A percentile compares a stretch with the other conserved stretches of the same genome.
Evolutionary conservation across 2,113 vertebrate genomes (phyloP).

Genomic region (Ovibos moschatus): DNA sequence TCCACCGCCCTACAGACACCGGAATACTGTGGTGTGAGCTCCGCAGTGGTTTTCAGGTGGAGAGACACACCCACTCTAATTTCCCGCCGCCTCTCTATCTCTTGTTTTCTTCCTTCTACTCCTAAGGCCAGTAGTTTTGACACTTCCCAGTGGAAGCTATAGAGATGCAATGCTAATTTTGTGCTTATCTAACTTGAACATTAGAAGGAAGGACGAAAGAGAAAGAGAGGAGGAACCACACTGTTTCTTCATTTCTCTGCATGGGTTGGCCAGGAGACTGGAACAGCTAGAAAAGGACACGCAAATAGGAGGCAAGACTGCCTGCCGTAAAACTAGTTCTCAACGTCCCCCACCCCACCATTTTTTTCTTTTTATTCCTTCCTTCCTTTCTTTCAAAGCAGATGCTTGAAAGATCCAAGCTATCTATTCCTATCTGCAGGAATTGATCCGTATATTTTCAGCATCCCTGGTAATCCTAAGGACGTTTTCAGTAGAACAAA

Average conservation of each 20-base stretch:
- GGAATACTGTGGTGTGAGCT: constrained; percentile 96
- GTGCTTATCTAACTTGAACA: constrained; percentile 66
- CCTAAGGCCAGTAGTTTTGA: constrained; percentile 78
- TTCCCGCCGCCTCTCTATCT: constrained; percentile 52
- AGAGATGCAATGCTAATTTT: constrained; percentile 55
- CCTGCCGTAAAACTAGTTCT: constrained; percentile 55
- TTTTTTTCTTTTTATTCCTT: not conserved
- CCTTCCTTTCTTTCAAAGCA: not conserved
- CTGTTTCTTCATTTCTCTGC: constrained; percentile 62
- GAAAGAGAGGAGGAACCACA: constrained; percentile 43
- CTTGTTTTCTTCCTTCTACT: constrained; percentile 76
- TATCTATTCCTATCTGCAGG: constrained; percentile 62
- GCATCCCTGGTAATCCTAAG: constrained; percentile 70
- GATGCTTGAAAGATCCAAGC: constrained; percentile 38
- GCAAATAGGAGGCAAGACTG: constrained; percentile 39
- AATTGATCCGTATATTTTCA: constrained; percentile 54
- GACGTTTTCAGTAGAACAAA: constrained; percentile 66
- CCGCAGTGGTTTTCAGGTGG: not conserved
- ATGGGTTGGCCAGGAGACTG: constrained; percentile 4
- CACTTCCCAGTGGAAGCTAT: constrained; percentile 69
- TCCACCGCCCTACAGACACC: constrained; percentile 97
- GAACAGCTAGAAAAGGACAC: constrained; percentile 45
- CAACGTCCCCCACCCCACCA: not conserved
- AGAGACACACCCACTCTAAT: constrained; percentile 64
- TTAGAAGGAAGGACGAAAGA: constrained; percentile 69